Conservation (phyloP, 1,140 invertebrate genomes). For the Propsilocerus akamusi region DNA sequence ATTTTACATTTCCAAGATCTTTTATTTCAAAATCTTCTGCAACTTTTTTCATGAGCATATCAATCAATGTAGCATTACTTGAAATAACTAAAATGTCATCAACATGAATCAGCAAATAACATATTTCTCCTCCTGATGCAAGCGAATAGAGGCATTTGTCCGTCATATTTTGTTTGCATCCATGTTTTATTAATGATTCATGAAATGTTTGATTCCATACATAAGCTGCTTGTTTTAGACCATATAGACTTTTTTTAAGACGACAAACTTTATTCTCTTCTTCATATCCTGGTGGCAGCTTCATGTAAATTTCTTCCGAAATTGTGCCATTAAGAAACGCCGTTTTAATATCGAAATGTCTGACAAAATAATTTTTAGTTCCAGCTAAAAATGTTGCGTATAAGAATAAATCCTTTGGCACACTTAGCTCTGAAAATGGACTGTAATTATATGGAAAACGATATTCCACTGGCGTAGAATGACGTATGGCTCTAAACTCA, state of each 20-base stretch:
- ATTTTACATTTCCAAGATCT: background rate
- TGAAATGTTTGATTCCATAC: slow-evolving; percentile 16
- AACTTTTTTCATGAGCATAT: slow-evolving; percentile 7
- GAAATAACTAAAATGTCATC: slow-evolving; percentile 6
- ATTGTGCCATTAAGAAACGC: slow-evolving; percentile 24
- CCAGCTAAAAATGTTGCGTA: no score
- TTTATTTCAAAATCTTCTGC: slow-evolving; percentile 4
- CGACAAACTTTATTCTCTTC: slow-evolving; percentile 15
- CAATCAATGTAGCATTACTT: slow-evolving; percentile 9
- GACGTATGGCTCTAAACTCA: no score
- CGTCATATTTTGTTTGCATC: no score
- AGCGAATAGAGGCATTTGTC: no score
- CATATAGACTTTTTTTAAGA: slow-evolving; percentile 17
- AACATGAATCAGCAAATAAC: no score
- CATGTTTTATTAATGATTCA: slow-evolving; percentile 8
- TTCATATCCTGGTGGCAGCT: slow-evolving; percentile 15
- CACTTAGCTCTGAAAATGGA: no score
- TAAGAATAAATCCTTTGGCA: no score
- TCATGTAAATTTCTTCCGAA: slow-evolving; percentile 21
- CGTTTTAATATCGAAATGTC: slow-evolving; percentile 18
- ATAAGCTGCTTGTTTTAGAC: slow-evolving; percentile 17
- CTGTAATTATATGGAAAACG: no score
- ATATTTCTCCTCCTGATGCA: no score
- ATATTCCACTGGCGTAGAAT: no score
- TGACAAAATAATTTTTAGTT: slow-evolving; percentile 4